These are phyloP conservation scores for Notothenia rossii DNA, from an alignment of 2,113 vertebrate genomes.

Conservation along the genomic window DNA sequence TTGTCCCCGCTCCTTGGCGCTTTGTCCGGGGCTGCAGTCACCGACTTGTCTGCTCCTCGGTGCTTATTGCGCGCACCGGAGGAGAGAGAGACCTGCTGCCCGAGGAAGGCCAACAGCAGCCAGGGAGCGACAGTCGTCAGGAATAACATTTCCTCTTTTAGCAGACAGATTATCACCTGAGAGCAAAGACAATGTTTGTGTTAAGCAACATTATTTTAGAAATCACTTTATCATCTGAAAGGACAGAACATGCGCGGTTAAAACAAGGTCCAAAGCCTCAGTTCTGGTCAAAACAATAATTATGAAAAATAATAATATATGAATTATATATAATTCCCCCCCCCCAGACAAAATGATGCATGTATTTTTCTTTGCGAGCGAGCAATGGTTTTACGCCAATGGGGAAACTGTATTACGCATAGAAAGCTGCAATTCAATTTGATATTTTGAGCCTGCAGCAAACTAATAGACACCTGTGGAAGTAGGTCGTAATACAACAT, in stretches of 20 bases:
- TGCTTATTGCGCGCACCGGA: constrained; percentile 64
- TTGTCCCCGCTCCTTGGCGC: constrained; percentile 56
- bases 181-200: background rate
- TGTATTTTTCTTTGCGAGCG: too few relatives aligned
- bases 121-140: constrained; percentile 75
- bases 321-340: too few relatives aligned
- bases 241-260: background rate
- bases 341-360: too few relatives aligned
- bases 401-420: background rate
- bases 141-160: constrained; percentile 67
- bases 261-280: background rate
- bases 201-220: background rate
- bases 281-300: too few relatives aligned
- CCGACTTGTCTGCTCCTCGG: background rate
- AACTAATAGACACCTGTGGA: background rate
- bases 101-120: constrained; percentile 80
- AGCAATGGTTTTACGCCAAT: too few relatives aligned
- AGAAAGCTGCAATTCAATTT: background rate
- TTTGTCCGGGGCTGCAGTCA: background rate
- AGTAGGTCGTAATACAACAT: too few relatives aligned
- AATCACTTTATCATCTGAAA: constrained; percentile 21
- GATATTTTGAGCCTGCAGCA: background rate
- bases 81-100: constrained; percentile 72
- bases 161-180: constrained; percentile 11
- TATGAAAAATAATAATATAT: too few relatives aligned